Percentiles rank a stretch among this genome's conserved stretches.
Conservation (phyloP, 2,797 vertebrate species). For the Pangasius macronema region DNA sequence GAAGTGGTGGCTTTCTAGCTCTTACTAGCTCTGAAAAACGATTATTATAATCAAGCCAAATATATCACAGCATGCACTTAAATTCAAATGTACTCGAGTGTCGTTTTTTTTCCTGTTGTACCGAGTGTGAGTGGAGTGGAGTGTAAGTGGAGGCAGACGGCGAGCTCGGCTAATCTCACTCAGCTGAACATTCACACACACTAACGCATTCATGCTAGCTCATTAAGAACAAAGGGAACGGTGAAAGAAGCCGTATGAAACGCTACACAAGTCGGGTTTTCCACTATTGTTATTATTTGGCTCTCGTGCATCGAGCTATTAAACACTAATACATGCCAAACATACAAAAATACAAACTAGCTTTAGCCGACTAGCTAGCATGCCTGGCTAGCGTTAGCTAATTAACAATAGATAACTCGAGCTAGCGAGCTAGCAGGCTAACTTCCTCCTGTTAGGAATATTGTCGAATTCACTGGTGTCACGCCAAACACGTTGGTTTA, state of each 20-base stretch:
- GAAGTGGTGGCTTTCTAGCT: not conserved
- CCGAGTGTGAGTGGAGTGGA: not conserved
- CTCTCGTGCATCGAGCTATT: not conserved
- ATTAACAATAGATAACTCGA: constrained; percentile 47
- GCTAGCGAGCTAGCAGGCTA: constrained; percentile 8
- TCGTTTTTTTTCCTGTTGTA: too few relatives aligned
- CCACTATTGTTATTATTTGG: too few relatives aligned
- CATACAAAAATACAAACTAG: not conserved
- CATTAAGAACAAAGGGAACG: not conserved
- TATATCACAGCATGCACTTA: not conserved
- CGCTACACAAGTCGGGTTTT: rapidly evolving
- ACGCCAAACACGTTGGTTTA: not conserved
- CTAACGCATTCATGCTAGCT: not conserved
- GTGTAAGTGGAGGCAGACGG: too few relatives aligned
- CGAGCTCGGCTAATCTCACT: not conserved
- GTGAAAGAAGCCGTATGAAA: not conserved
- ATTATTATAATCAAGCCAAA: not conserved
- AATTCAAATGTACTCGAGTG: not conserved
- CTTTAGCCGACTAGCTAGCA: not conserved
- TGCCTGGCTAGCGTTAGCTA: not conserved
- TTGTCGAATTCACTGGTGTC: not conserved
- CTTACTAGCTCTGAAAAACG: too few relatives aligned
- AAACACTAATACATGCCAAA: not conserved
- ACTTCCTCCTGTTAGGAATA: constrained; percentile 6
- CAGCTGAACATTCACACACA: not conserved